Percentiles rank a stretch among this genome's conserved stretches.
Evolutionary conservation across 2,888 invertebrate species (phyloP).

Genomic region (Cantharis lateralis): DNA sequence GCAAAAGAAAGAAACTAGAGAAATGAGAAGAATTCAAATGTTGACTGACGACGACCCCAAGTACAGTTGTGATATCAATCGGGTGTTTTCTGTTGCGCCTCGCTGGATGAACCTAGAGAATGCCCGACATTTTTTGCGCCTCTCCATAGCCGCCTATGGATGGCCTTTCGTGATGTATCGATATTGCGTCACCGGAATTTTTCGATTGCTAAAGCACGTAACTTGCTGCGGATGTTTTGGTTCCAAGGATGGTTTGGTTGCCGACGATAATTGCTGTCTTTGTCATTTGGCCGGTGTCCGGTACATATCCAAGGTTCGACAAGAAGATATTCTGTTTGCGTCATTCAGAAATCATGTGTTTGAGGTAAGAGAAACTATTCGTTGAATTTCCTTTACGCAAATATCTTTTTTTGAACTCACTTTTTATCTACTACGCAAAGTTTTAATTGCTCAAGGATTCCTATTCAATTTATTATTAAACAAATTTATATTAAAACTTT

Average conservation of each 20-base stretch:
- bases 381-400: neutral
- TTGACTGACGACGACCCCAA: constrained; percentile 68
- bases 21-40: constrained; percentile 69
- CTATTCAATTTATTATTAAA: too few species aligned
- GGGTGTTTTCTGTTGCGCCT: constrained; percentile 68
- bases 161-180: constrained; percentile 86
- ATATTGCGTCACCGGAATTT: constrained; percentile 75
- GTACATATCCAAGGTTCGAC: constrained; percentile 72
- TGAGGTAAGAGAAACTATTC: constrained; percentile 68
- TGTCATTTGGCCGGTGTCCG: constrained; percentile 86
- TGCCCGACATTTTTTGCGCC: constrained; percentile 76
- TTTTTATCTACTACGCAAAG: too few species aligned
- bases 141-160: constrained; percentile 84
- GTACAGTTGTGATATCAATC: constrained; percentile 63
- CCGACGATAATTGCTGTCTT: constrained; percentile 89
- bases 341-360: constrained; percentile 86
- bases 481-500: too few species aligned
- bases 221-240: constrained; percentile 72
- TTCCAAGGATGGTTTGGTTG: constrained; percentile 64
- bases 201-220: constrained; percentile 69
- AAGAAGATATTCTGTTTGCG: constrained; percentile 83
- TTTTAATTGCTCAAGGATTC: too few species aligned
- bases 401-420: too few species aligned
- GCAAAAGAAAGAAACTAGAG: constrained; percentile 74
- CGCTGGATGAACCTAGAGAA: constrained; percentile 82